A percentile compares a stretch with the other conserved stretches of the same genome.
Evolutionary conservation across 2,113 vertebrate genomes (phyloP).

Genomic region (Numenius arquata): DNA sequence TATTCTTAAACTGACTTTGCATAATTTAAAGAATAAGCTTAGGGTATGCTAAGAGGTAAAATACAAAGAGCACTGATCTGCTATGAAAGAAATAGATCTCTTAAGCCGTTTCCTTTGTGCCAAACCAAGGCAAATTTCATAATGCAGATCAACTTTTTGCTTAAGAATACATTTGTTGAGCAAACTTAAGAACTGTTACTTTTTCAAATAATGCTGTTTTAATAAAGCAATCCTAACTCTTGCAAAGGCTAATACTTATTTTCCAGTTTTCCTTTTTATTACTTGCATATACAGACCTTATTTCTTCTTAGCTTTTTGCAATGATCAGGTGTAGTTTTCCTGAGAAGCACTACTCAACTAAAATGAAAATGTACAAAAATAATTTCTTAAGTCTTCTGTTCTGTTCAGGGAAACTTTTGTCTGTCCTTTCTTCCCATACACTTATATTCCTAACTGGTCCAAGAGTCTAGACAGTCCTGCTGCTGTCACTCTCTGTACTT

Average conservation of each 20-base stretch:
- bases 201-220: background rate
- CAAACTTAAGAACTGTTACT: conserved; percentile 9
- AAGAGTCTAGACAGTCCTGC: background rate
- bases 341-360: background rate
- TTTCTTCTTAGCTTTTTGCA: background rate
- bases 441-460: background rate
- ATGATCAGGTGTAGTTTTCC: background rate
- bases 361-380: background rate
- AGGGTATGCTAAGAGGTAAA: background rate
- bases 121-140: conserved; percentile 25
- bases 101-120: conserved; percentile 17
- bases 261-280: background rate
- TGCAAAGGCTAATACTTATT: background rate
- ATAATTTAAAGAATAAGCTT: background rate
- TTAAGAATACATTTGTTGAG: conserved; percentile 44
- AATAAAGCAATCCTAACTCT: background rate
- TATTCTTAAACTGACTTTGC: background rate
- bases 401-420: background rate
- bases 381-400: background rate
- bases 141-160: conserved; percentile 51
- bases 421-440: background rate
- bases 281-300: background rate
- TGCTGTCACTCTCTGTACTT: background rate
- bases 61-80: conserved; percentile 47
- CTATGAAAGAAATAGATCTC: conserved; percentile 10